phyloP scores from a whole-genome alignment of 2,113 vertebrate species.

The Nannospalax galili region DNA sequence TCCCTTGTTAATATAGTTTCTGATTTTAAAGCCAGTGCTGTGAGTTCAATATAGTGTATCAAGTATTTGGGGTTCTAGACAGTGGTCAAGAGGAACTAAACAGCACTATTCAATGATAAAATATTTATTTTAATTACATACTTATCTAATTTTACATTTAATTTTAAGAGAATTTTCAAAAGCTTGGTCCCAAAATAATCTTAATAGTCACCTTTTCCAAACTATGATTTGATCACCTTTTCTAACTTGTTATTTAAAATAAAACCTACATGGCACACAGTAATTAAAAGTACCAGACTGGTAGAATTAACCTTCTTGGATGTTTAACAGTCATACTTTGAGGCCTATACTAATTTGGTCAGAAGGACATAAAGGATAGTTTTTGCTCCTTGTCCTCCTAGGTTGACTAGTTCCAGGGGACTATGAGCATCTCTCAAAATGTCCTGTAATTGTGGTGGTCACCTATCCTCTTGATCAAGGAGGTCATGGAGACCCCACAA shows the following conservation, averaged over 20 bases:
- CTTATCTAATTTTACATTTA: background rate
- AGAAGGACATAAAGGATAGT: no score
- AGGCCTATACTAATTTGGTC: no score
- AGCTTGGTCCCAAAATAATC: background rate
- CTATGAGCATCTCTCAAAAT: no score
- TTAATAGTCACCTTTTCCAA: background rate
- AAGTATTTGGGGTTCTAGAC: background rate
- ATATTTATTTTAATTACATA: background rate
- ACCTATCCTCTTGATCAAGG: no score
- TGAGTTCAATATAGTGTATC: constrained; percentile 23
- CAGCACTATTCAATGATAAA: background rate
- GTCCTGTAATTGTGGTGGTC: no score
- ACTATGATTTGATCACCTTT: constrained; percentile 19
- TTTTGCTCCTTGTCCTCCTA: no score
- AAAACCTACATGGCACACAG: no score
- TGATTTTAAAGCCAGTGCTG: constrained; percentile 3
- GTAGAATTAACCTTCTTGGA: no score
- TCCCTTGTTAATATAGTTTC: background rate
- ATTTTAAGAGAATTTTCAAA: constrained; percentile 49
- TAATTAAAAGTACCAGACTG: no score
- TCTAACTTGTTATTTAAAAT: constrained; percentile 10
- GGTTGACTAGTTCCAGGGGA: no score
- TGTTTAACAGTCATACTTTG: no score
- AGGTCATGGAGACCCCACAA: no score
- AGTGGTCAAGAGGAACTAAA: background rate